Conservation (phyloP, 1,140 invertebrate species). For the Dendrolimus kikuchii region DNA sequence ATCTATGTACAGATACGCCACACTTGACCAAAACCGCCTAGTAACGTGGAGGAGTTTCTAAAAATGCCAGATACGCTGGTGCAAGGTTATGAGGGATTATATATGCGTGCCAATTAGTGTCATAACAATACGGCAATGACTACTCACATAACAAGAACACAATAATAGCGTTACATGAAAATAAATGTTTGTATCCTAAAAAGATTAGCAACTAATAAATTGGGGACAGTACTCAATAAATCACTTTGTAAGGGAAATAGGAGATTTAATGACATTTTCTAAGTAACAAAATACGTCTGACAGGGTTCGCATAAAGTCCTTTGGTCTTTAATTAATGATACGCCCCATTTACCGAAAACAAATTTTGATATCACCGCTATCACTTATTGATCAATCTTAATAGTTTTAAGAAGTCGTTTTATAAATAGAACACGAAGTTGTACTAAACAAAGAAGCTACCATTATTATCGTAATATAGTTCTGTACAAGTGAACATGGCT, state of each 20-base stretch:
- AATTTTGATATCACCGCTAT: conserved; percentile 2
- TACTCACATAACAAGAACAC: no score
- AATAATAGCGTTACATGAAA: background rate
- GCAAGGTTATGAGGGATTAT: no score
- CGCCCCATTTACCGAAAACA: conserved; percentile 9
- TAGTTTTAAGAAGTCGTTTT: no score
- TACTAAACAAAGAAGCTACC: no score
- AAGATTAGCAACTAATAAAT: conserved; percentile 5
- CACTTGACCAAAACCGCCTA: no score
- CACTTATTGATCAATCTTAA: no score
- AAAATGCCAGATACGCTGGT: background rate
- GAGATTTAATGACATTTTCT: conserved; percentile 8
- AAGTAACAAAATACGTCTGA: background rate
- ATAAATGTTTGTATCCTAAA: background rate
- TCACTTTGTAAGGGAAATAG: conserved; percentile 9
- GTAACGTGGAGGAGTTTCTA: no score
- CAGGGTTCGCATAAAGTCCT: background rate
- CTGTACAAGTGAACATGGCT: no score
- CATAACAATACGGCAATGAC: background rate
- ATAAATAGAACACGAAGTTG: no score
- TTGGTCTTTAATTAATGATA: conserved; percentile 14
- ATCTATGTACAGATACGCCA: no score
- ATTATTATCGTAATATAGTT: no score
- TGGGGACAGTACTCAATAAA: conserved; percentile 8
- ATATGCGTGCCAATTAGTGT: no score